These are phyloP conservation scores for Littorina saxatilis DNA, from an alignment of 1,140 invertebrate genomes.

Conservation along the genomic window DNA sequence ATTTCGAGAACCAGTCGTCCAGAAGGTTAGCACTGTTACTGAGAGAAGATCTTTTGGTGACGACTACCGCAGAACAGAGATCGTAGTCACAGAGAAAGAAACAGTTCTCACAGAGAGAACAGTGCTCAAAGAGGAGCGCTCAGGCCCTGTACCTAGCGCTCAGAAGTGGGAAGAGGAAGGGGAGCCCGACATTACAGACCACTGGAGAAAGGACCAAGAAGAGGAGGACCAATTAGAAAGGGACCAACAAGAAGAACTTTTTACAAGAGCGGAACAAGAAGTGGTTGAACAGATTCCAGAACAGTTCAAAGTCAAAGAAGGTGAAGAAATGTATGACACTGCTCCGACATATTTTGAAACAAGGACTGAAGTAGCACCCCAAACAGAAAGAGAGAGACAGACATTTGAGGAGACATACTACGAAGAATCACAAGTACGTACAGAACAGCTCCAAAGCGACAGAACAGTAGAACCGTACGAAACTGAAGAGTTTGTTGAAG, in stretches of 20 bases:
- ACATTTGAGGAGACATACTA: neutral
- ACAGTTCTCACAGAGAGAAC: constrained; percentile 24
- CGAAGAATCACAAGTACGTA: neutral
- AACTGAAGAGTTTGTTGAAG: constrained; percentile 9
- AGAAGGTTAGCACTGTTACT: neutral
- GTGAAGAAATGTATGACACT: too few species aligned
- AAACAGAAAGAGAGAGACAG: constrained; percentile 12
- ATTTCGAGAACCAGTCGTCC: neutral
- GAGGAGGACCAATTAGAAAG: neutral
- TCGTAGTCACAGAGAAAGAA: constrained; percentile 32
- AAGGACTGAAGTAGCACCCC: too few species aligned
- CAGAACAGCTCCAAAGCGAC: neutral
- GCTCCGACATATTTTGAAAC: too few species aligned
- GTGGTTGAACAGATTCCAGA: constrained; percentile 11
- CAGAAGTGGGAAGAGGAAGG: neutral
- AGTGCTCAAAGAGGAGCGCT: constrained; percentile 20
- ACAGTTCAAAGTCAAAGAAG: too few species aligned
- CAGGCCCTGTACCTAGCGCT: neutral
- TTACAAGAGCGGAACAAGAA: neutral
- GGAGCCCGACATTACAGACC: neutral
- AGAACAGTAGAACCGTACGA: constrained; percentile 8
- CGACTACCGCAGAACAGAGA: constrained; percentile 28
- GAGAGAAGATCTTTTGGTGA: constrained; percentile 11
- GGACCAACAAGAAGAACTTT: neutral
- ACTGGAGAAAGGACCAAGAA: neutral